phyloP scores from a whole-genome alignment of 2,888 invertebrate genomes.

The Furcula furcula region DNA sequence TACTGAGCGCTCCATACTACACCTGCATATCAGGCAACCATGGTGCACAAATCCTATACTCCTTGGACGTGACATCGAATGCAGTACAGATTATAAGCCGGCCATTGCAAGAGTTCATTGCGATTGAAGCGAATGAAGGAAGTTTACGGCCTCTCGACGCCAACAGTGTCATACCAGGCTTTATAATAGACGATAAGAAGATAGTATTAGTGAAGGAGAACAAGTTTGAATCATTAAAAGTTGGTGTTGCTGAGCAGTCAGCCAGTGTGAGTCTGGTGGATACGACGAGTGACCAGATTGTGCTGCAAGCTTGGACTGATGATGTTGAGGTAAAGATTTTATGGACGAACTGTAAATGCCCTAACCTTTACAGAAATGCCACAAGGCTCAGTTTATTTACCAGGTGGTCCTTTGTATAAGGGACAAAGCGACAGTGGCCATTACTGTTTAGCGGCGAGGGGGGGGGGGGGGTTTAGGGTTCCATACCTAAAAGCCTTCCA shows the following conservation, averaged over 20 bases:
- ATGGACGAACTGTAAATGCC: no score
- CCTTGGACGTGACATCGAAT: slow-evolving; percentile 82
- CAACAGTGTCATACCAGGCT: slow-evolving; percentile 55
- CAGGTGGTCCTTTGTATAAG: no score
- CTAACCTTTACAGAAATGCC: no score
- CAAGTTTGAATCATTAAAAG: slow-evolving; percentile 47
- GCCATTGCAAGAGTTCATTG: slow-evolving; percentile 57
- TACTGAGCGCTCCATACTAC: slow-evolving; percentile 83
- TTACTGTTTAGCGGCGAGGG: no score
- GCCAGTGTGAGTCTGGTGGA: slow-evolving; percentile 61
- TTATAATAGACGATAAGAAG: slow-evolving; percentile 59
- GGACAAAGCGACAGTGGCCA: no score
- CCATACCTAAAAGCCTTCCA: no score
- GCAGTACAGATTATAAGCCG: slow-evolving; percentile 73
- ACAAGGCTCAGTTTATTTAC: no score
- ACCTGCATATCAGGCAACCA: slow-evolving; percentile 82
- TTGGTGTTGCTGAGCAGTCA: slow-evolving; percentile 41
- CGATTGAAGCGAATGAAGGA: slow-evolving; percentile 33
- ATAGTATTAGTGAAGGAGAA: slow-evolving; percentile 58
- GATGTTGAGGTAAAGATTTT: slow-evolving; percentile 44
- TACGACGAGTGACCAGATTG: slow-evolving; percentile 45
- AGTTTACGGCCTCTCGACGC: slow-evolving; percentile 51
- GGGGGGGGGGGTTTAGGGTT: no score
- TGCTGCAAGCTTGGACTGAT: slow-evolving; percentile 63
- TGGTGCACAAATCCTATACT: slow-evolving; percentile 78